These are phyloP conservation scores for Musca vetustissima DNA, from an alignment of 1,140 invertebrate species.

Conservation along the genomic window DNA sequence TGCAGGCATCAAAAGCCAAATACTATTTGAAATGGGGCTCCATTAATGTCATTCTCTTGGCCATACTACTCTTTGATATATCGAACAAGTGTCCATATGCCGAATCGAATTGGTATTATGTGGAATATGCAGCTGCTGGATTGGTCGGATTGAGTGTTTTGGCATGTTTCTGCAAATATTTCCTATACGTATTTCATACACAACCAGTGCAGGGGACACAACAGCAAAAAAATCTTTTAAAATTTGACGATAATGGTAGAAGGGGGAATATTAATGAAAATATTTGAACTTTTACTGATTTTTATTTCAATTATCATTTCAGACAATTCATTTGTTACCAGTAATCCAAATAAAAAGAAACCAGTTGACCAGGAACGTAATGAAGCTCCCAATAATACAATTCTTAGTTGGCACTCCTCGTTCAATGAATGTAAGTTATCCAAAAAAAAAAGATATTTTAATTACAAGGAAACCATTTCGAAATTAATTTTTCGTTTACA, in stretches of 20 bases:
- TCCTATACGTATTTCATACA: conserved; percentile 42
- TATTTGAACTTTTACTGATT: too few species aligned
- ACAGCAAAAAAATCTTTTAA: conserved; percentile 52
- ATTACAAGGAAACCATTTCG: too few species aligned
- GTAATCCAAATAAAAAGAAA: conserved; percentile 25
- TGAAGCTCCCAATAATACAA: conserved; percentile 26
- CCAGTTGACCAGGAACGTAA: background rate
- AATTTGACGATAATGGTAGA: conserved; percentile 44
- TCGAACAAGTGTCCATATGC: conserved; percentile 33
- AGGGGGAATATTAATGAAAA: too few species aligned
- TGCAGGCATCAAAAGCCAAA: conserved; percentile 33
- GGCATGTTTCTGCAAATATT: conserved; percentile 55
- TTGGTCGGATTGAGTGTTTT: conserved; percentile 51
- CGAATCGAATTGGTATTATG: conserved; percentile 38
- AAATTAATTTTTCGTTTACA: background rate
- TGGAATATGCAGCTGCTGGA: conserved; percentile 48
- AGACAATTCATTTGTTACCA: conserved; percentile 39
- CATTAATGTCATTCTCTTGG: conserved; percentile 38
- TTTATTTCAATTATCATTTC: conserved; percentile 9
- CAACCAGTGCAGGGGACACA: conserved; percentile 49
- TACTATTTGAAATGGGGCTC: conserved; percentile 45
- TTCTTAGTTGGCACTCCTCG: conserved; percentile 53
- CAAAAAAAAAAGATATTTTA: background rate
- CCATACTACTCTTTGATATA: conserved; percentile 41
- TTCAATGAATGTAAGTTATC: conserved; percentile 43